Conservation (phyloP, 2,113 vertebrate species). For the Etheostoma spectabile region DNA sequence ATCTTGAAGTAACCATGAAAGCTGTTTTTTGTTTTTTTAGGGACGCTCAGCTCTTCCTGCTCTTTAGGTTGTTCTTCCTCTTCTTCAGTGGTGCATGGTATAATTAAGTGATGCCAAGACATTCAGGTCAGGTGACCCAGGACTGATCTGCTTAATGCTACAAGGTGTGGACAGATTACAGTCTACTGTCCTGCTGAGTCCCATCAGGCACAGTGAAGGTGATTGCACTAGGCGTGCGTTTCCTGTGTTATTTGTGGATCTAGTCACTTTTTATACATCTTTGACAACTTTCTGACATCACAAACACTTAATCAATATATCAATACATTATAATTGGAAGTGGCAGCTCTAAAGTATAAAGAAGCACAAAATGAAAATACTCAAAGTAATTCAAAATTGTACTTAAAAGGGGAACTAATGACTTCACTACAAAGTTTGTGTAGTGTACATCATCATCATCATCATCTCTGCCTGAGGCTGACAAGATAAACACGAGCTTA, state of each 20-base stretch:
- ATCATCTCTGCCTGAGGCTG: too few species aligned
- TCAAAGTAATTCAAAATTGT: too few species aligned
- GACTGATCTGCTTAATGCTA: constrained; percentile 52
- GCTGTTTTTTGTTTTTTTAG: not conserved
- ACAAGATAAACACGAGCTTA: too few species aligned
- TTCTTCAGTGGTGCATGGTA: not conserved
- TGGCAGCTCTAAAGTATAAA: too few species aligned
- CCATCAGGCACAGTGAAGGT: constrained; percentile 14
- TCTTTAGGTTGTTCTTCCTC: not conserved
- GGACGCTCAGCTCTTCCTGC: not conserved
- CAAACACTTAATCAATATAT: too few species aligned
- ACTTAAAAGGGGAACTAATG: too few species aligned
- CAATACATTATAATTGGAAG: too few species aligned
- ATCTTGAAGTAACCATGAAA: not conserved
- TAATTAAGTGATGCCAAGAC: not conserved
- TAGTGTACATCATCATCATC: too few species aligned
- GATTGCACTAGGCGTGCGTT: not conserved
- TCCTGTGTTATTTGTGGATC: not conserved
- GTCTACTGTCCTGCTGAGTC: constrained; percentile 5
- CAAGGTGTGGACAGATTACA: constrained; percentile 36
- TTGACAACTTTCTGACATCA: not conserved
- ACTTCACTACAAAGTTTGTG: too few species aligned
- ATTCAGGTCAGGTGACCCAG: constrained; percentile 33
- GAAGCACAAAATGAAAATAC: too few species aligned
- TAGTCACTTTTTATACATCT: not conserved